These are phyloP conservation scores for Athalia cordata DNA, from an alignment of 2,888 invertebrate species.

Conservation along the genomic window DNA sequence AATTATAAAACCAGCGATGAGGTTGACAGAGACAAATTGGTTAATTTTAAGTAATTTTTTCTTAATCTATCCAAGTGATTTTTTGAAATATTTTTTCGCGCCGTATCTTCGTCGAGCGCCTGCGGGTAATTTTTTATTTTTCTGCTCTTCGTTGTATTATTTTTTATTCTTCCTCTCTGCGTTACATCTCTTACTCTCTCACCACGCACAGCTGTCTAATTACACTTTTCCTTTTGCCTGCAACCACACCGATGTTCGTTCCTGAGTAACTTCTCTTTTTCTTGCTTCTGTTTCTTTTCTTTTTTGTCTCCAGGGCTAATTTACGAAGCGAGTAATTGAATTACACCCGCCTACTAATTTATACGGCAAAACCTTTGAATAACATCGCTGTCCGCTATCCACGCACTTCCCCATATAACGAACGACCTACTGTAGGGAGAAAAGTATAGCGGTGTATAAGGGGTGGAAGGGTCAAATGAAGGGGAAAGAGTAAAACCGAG, in stretches of 20 bases:
- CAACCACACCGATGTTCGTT: not conserved
- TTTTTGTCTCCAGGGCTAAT: conserved; percentile 18
- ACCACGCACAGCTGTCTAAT: conserved; percentile 26
- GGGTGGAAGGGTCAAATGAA: too few relatives aligned
- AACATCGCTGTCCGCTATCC: conserved; percentile 14
- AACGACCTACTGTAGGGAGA: too few relatives aligned
- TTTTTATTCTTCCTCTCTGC: not conserved
- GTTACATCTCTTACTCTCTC: conserved; percentile 14
- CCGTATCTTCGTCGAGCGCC: too few relatives aligned
- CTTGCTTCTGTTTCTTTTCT: not conserved
- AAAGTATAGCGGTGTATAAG: too few relatives aligned
- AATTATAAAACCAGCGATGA: not conserved
- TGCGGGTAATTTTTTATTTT: too few relatives aligned
- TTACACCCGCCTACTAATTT: conserved; percentile 36
- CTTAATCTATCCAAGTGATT: too few relatives aligned
- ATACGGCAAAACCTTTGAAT: conserved; percentile 40
- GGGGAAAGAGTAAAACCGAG: too few relatives aligned
- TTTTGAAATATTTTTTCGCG: too few relatives aligned
- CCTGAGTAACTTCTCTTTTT: conserved; percentile 9
- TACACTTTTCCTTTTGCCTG: conserved; percentile 44
- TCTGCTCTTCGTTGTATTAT: not conserved
- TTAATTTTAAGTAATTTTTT: too few relatives aligned
- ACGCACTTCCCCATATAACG: too few relatives aligned
- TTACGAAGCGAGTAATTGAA: conserved; percentile 41
- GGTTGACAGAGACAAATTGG: not conserved